Conservation (phyloP, 30 jellyfish, hydroid and myxozoan species). For the Hydra vulgaris region DNA sequence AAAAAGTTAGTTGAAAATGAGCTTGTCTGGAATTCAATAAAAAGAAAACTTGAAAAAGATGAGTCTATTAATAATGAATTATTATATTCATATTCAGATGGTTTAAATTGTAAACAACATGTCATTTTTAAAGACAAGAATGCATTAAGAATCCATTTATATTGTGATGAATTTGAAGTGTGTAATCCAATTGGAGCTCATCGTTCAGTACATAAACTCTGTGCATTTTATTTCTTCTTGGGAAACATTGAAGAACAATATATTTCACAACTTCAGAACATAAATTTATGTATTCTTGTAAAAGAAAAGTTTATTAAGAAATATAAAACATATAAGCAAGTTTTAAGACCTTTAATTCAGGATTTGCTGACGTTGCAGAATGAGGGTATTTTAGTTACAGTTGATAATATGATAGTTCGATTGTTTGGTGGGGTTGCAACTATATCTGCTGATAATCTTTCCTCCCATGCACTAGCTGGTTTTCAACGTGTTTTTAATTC, state of each 20-base stretch:
- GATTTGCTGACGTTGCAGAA: not conserved
- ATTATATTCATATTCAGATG: not conserved
- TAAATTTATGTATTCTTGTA: not conserved
- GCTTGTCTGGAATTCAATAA: not conserved
- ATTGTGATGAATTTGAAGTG: not conserved
- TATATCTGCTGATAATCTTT: not conserved
- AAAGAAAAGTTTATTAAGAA: not conserved
- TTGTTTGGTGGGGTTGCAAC: not conserved
- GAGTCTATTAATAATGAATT: not conserved
- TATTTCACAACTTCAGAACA: not conserved
- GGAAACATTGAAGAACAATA: not conserved
- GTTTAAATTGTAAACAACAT: not conserved
- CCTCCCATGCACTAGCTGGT: not conserved
- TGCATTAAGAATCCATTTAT: not conserved
- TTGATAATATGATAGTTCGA: not conserved
- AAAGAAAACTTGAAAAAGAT: not conserved
- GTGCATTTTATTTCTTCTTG: not conserved
- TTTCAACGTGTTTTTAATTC: not conserved
- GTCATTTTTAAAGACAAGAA: not conserved
- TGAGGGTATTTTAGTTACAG: not conserved
- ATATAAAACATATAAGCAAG: not conserved
- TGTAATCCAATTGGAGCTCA: not conserved
- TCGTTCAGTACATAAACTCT: not conserved
- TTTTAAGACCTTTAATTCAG: not conserved
- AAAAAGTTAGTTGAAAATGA: not conserved